Evolutionary conservation across 2,888 invertebrate genomes (phyloP).

Genomic region (Drosophila acutilabella): DNA sequence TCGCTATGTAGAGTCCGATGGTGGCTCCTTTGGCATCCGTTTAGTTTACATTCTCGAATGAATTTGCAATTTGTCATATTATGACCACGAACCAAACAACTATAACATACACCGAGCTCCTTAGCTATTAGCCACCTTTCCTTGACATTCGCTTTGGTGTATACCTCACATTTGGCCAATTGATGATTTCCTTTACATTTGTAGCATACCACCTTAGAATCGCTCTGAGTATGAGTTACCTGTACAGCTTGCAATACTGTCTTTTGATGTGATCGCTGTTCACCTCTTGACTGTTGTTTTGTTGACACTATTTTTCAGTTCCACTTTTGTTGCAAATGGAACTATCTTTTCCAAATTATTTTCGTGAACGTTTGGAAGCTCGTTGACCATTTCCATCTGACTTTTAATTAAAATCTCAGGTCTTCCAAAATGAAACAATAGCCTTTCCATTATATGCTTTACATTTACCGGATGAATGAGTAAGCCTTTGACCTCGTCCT

Average conservation of each 20-base stretch:
- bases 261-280: neutral
- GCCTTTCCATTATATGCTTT: neutral
- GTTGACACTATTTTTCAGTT: neutral
- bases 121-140: slow-evolving; percentile 6
- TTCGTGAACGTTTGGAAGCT: neutral
- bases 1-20: neutral
- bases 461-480: slow-evolving; percentile 1
- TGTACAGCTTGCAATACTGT: neutral
- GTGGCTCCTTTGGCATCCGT: neutral
- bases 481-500: neutral
- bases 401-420: neutral
- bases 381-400: neutral
- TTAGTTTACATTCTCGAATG: neutral
- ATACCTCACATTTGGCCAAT: slow-evolving; percentile 1
- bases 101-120: neutral
- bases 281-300: neutral
- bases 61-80: neutral
- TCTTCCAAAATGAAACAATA: neutral
- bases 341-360: neutral
- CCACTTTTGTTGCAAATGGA: neutral
- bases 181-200: neutral
- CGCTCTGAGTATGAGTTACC: neutral
- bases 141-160: neutral
- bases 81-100: neutral
- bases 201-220: neutral